Evolutionary conservation across 2,797 vertebrate genomes (phyloP), one percentile per base, ranked within the genome.

Genomic region (Coracias cyanogaster): DNA sequence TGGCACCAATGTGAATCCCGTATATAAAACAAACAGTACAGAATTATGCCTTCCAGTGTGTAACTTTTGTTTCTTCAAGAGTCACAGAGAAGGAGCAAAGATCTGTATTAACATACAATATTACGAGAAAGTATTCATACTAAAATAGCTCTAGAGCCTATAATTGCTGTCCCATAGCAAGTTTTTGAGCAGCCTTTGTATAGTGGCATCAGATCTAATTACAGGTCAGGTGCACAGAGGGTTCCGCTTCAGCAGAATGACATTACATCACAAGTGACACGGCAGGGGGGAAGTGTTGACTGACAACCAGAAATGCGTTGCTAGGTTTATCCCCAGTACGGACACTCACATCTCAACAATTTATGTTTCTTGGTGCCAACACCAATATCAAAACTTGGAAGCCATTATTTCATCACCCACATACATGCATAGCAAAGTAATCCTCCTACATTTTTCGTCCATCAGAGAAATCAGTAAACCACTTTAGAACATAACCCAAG

Each of bases 281-380:
- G 18, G 3, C 8, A 25, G 72, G 37, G 18, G 61, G 88, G 41
- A 66, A 60, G 12, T 69, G 82, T 69, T 95, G 93, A 76, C 57
- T 94, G 93, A 78, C 89, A 95, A 89, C 92, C 49, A 87, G 46
- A 83, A 93, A 93, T 18, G 29, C 55, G 55, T 91, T 93, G 88
- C 85, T 95, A 95, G 81, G 66, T 48, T 97, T 77, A 93, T 82
- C 90, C 90, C 89, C 92, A n/a, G 43, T 35, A 33, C 79, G 57
- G 66, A 95, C 54, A 49, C 85, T 93, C 88, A 26, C 37, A 74
- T 87, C 60, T 66, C 86, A 93, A 67, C 74, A 77, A 93, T 83
- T 84, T 61, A 18, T 46, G 49, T 95, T 86, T 83, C 94, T 71
- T 58, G 61, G 86, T 94, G 90, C 90, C 93, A 91, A 92, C 83